Conservation (phyloP, 2,797 vertebrate genomes). For the Cirrhinus mrigala region DNA sequence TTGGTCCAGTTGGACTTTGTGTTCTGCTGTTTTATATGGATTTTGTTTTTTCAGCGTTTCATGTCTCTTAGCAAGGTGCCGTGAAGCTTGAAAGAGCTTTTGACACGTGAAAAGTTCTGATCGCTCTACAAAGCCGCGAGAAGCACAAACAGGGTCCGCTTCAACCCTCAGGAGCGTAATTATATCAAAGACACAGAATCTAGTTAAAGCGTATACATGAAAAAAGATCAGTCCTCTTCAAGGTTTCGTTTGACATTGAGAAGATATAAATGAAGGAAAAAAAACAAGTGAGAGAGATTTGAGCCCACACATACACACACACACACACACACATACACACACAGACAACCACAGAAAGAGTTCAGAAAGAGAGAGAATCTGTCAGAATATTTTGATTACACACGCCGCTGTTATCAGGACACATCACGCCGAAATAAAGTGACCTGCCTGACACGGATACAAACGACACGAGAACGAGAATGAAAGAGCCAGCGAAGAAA, state of each 20-base stretch:
- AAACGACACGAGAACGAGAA: slow-evolving; percentile 66
- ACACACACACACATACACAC: slow-evolving; percentile 17
- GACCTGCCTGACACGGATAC: slow-evolving; percentile 80
- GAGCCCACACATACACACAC: slow-evolving; percentile 46
- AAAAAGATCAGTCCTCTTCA: slow-evolving; percentile 86
- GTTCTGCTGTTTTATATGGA: slow-evolving; percentile 40
- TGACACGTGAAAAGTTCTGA: slow-evolving; percentile 79
- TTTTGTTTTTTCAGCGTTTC: slow-evolving; percentile 69
- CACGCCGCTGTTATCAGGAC: slow-evolving; percentile 83
- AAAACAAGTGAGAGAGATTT: slow-evolving; percentile 61
- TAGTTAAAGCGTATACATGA: slow-evolving; percentile 89
- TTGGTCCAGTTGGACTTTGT: slow-evolving; percentile 66
- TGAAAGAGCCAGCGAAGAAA: slow-evolving; percentile 66
- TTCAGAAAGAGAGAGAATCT: slow-evolving; percentile 61
- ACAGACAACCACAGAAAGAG: not conserved
- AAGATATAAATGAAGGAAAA: slow-evolving; percentile 72
- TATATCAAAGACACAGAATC: slow-evolving; percentile 89
- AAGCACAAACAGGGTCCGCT: slow-evolving; percentile 85
- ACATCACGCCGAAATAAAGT: slow-evolving; percentile 85
- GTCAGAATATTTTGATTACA: slow-evolving; percentile 82
- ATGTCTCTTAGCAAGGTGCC: slow-evolving; percentile 75
- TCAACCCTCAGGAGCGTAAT: slow-evolving; percentile 89
- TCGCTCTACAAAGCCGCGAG: slow-evolving; percentile 78
- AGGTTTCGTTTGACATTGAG: slow-evolving; percentile 87
- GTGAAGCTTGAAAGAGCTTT: slow-evolving; percentile 77